These are phyloP conservation scores for Gymnothorax javanicus DNA, from an alignment of 2,797 vertebrate genomes.

Conservation along the genomic window DNA sequence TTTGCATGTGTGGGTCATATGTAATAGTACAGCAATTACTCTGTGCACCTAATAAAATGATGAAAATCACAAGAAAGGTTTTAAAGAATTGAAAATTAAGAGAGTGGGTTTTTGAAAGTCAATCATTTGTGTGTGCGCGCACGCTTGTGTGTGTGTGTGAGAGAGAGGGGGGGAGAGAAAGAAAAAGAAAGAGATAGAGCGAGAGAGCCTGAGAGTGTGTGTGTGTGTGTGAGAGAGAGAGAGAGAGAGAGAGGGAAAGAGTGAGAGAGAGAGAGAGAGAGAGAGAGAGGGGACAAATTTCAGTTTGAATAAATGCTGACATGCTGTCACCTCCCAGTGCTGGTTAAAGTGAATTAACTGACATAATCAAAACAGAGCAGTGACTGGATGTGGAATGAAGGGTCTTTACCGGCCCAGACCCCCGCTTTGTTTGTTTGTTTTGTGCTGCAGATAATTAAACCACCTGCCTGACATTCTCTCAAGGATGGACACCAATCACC, in stretches of 20 bases:
- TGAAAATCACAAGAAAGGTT: conserved; percentile 3
- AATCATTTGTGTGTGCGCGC: not conserved
- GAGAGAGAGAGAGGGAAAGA: not conserved
- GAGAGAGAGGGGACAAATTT: not conserved
- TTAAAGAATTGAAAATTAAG: not conserved
- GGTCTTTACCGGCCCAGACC: not conserved
- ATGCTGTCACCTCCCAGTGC: not conserved
- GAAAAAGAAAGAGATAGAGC: not conserved
- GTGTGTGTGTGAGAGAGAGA: no score
- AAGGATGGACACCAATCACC: conserved; percentile 4
- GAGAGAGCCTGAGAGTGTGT: not conserved
- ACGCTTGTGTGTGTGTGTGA: not conserved
- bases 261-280: conserved; percentile 8
- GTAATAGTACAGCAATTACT: not conserved
- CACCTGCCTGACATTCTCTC: conserved; percentile 12
- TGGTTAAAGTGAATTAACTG: not conserved
- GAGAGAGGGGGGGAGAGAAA: not conserved
- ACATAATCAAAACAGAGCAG: conserved; percentile 1
- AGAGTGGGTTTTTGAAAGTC: not conserved
- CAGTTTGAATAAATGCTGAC: not conserved
- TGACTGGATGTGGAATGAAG: not conserved
- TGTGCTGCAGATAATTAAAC: conserved; percentile 25
- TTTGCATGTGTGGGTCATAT: not conserved
- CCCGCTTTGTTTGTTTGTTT: conserved; percentile 18
- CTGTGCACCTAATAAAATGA: conserved; percentile 4